Percentiles rank a stretch among this genome's conserved stretches.
phyloP scores from a whole-genome alignment of 2,888 invertebrate genomes.

The Meiosimyza decipiens region DNA sequence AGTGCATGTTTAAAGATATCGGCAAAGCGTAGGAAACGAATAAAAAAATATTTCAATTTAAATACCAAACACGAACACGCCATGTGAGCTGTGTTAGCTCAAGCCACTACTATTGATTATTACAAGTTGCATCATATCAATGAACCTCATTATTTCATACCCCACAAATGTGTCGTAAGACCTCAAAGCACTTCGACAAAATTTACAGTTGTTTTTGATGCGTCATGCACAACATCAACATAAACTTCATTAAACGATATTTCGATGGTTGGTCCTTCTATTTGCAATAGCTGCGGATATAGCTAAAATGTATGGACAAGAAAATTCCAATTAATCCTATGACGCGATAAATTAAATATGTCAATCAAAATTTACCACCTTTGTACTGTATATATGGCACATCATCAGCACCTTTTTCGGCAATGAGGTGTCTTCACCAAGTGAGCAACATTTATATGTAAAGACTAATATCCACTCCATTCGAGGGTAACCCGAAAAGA shows the following conservation, averaged over 20 bases:
- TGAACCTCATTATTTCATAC: neutral
- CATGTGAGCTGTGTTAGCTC: no score
- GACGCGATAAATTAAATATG: slow-evolving; percentile 19
- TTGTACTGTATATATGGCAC: neutral
- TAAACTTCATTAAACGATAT: no score
- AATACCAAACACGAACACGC: no score
- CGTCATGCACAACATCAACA: slow-evolving; percentile 24
- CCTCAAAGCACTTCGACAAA: no score
- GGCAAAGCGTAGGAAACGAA: neutral
- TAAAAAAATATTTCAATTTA: no score
- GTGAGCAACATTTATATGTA: slow-evolving; percentile 37
- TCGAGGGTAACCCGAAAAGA: slow-evolving; percentile 32
- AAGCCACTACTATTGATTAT: no score
- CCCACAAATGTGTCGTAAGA: no score
- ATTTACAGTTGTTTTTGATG: neutral
- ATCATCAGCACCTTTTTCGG: slow-evolving; percentile 38
- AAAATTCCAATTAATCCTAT: slow-evolving; percentile 29
- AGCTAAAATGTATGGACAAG: slow-evolving; percentile 34
- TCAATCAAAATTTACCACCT: no score
- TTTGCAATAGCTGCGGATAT: slow-evolving; percentile 27
- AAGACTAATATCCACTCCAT: slow-evolving; percentile 40
- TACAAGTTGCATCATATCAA: neutral
- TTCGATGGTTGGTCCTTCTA: no score
- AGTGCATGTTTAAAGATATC: neutral
- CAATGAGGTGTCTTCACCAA: slow-evolving; percentile 32